Conservation (phyloP, 37 sponge, comb jelly and placozoan genomes). For the Petrosia ficiformis region DNA sequence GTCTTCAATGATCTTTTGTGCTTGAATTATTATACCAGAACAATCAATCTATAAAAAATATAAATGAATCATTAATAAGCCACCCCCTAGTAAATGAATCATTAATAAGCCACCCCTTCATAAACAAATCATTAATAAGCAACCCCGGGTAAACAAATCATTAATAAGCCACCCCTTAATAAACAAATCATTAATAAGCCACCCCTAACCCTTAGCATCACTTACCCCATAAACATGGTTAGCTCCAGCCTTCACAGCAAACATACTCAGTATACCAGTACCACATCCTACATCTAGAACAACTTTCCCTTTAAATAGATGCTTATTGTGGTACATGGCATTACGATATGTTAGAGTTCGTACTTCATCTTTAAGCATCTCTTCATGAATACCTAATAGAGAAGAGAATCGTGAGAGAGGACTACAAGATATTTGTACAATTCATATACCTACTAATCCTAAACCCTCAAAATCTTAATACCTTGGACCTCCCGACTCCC, state of each 20-base stretch:
- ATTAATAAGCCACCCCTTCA: too few species aligned
- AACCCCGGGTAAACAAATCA: too few species aligned
- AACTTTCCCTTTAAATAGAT: conserved; percentile 88
- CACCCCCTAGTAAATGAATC: too few species aligned
- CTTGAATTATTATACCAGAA: conserved; percentile 83
- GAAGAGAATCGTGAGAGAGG: neutral
- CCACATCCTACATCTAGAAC: conserved; percentile 98
- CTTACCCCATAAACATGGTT: conserved; percentile 87
- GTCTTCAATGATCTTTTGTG: conserved; percentile 73
- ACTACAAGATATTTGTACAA: too few species aligned
- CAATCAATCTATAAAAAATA: conserved; percentile 67
- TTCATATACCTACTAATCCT: too few species aligned
- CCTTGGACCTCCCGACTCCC: too few species aligned
- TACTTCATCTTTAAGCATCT: conserved; percentile 97
- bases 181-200: too few species aligned
- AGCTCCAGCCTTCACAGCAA: conserved; percentile 91
- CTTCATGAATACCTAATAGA: conserved; percentile 88
- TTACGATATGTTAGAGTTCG: conserved; percentile 93
- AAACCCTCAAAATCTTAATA: too few species aligned
- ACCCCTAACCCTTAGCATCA: too few species aligned
- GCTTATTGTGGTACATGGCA: conserved; percentile 94
- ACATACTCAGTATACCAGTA: conserved; percentile 96
- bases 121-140: too few species aligned
- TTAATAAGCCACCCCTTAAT: too few species aligned
- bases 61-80: too few species aligned